Evolutionary conservation across 2,113 vertebrate species (phyloP).

Genomic region (Tringa solitaria): DNA sequence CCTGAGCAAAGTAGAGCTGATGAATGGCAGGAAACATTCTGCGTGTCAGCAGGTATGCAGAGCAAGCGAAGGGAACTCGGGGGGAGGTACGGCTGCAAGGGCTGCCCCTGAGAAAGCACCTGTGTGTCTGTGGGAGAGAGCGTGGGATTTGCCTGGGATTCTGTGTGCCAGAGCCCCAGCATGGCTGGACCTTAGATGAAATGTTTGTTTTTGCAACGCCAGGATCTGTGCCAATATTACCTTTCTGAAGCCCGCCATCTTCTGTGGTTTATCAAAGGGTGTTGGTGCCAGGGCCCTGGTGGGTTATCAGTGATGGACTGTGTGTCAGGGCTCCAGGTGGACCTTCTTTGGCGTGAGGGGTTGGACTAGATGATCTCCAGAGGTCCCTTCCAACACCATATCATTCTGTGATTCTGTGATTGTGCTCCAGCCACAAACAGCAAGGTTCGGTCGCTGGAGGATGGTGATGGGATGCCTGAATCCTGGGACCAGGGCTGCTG

Average conservation of each 20-base stretch:
- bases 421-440: neutral
- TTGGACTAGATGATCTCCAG: too few species aligned
- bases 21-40: neutral
- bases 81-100: neutral
- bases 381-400: too few species aligned
- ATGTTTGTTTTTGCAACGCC: neutral
- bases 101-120: neutral
- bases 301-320: neutral
- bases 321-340: neutral
- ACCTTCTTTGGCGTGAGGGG: too few species aligned
- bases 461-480: neutral
- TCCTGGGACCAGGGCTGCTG: neutral
- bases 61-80: rapidly evolving
- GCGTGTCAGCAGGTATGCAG: neutral
- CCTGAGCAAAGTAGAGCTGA: neutral
- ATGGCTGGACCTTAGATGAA: neutral
- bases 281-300: neutral
- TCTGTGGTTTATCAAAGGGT: neutral
- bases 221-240: neutral
- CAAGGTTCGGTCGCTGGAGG: neutral
- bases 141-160: neutral
- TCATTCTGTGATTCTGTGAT: neutral
- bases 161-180: neutral
- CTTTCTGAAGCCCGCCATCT: neutral
- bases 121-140: neutral